Base-by-base conservation (phyloP, 1,140 invertebrate genomes). In the Coboldia fuscipes region DNA sequence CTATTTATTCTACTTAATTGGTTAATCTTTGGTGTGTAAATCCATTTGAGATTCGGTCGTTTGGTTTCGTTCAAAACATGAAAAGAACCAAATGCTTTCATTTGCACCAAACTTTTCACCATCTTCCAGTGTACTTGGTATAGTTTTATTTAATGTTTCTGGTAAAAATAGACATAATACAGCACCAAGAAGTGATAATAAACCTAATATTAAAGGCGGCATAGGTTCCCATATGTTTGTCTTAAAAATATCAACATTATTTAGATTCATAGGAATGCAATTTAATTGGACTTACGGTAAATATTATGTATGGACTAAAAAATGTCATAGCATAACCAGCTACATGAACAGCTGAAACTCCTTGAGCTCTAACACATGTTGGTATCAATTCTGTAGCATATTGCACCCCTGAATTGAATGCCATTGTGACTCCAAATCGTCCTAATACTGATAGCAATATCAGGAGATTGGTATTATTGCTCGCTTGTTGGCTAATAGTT, bases 301-400 rank as follows among this genome's bases (percentile, higher is more conserved):
- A 59, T 8, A 58, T 42, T 12, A 57, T 59, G 42, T 71, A 68
- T 16, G 69, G 62, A 21, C 65, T 60, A 42, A 65, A 51, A 39
- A 66, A 67, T 26, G 57, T 61, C 9, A 62, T 63, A 1, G 61
- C 60, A 42, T 66, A 66, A 2, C 65, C 65, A n/a, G 60, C 59
- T 19, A 68, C 62, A 40, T 69, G 65, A 14, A 66, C 56, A 0
- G 57, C 55, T 3, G 62, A 60, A 33, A 69, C 61, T 21, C 65
- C 65, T 47, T 67, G 65, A 10, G 60, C 65, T 21, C 73, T 54
- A n/a, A 76, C 62, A 27, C 65, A 63, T 1, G 72, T 75, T 15
- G 73, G 72, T 38, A 70, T 66, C 27, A 71, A 49, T 45, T 76
- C 72, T 3, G 71, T 69, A 26, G 70, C 68, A 46, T 74, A 75